Evolutionary conservation across 2,797 vertebrate species (phyloP), one percentile per base, ranked within the genome.

Genomic region (Rachycentron canadum): DNA sequence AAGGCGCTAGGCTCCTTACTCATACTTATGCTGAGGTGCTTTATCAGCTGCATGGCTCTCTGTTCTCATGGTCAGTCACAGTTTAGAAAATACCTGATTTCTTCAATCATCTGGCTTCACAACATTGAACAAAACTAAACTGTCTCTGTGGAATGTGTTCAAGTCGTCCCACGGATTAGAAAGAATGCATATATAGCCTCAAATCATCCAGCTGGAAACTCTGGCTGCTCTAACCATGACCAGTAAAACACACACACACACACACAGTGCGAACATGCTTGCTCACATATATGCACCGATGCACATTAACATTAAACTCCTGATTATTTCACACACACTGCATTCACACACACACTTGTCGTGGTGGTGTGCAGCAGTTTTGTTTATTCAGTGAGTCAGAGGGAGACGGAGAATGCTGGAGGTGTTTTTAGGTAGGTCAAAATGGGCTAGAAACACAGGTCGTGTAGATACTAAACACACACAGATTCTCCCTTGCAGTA

Each of bases 361-460:
- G n/a, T n/a, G n/a, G 16, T 50, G 43, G 56, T 67, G 59, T 76
- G 84, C 88, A 69, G 85, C 56, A 62, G 81, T 89, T 84, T 62
- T 88, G 89, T 91, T 83, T 86, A 86, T 81, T 90, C 89, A 86
- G 88, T 90, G 90, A 91, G 87, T 92, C 89, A 87, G 88, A 88
- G 90, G 84, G 80, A 90, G 88, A 87, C 81, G 72, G 67, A 82
- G 86, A 91, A 83, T 1, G 84, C 91, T 86, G 71, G 87, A 91
- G 90, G 90, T 88, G 88, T 85, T 89, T 67, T 90, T 89, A 91
- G 91, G 88, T 91, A 84, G 90, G 92, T 91, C 90, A 89, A 78
- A 90, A 88, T 50, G 72, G 86, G 74, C 81, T 81, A 25, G 83
- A 82, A 89, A 84, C 78, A 74, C 84, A 72, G 81, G 86, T 78